Evolutionary conservation across 2,113 vertebrate species (phyloP), one percentile per base, ranked within the genome.

Genomic region (Apus apus): DNA sequence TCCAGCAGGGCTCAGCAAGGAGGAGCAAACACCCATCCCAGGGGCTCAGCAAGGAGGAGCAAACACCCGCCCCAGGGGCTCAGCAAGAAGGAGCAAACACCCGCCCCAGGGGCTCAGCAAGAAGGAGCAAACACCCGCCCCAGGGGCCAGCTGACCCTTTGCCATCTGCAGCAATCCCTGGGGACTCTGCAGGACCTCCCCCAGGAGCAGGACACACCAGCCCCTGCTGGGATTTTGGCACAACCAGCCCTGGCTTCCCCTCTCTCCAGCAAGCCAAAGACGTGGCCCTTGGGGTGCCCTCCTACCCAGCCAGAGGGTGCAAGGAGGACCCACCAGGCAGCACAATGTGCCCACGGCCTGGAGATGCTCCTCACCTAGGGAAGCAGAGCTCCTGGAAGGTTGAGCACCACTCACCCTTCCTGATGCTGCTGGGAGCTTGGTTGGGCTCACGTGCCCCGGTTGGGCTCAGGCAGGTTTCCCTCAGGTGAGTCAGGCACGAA

Each of bases 231-330:
- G 58, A 83, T 43, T 89, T 56, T 22, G 38, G 54, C 50, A 65
- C 1, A 1, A 32, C 6, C 1, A 94, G 18, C 61, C 21, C 36
- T 4, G 1, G 5, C 26, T 92, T 78, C 50, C 62, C 75, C 62
- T 9, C 9, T 27, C 46, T 75, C 23, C 14, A 88, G 16, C 61
- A 75, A 92, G 61, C 51, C 62, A 25, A 82, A 79, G 64, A 61
- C 62, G 50, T 30, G 1, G 0, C 30, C 8, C 0, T 29, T 19
- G 9, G 29, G 4, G 4, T 50, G 27, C 20, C 26, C 34, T 88
- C 66, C 34, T 3, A 1, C 32, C 32, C 15, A 0, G 22, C 34
- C 1, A 0, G 48, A 10, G 25, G 70, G 21, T 11, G 34, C 0
- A 2, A 67, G 83, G 62, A 83, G 21, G 76, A 75, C 43, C 1